Evolutionary conservation across 2,888 invertebrate species (phyloP).

Genomic region (Mythimna loreyi): DNA sequence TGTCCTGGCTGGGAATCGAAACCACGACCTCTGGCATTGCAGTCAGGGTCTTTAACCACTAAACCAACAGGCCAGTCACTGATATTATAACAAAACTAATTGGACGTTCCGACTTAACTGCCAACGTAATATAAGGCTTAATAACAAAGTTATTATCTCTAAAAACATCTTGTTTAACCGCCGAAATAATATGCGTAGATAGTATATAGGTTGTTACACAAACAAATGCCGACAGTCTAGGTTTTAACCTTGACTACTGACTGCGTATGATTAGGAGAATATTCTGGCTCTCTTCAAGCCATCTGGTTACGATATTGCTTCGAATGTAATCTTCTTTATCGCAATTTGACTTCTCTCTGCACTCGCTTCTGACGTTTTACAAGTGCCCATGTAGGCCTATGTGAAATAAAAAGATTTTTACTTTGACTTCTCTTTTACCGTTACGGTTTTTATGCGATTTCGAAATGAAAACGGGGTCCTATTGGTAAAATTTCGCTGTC

Average conservation of each 20-base stretch:
- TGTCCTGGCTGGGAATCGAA: too few species aligned
- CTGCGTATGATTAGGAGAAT: background rate
- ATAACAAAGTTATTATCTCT: background rate
- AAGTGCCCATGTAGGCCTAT: too few species aligned
- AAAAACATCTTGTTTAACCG: background rate
- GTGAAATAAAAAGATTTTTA: too few species aligned
- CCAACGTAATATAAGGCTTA: background rate
- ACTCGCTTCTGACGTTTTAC: too few species aligned
- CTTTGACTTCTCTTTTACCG: too few species aligned
- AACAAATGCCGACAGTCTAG: constrained; percentile 25
- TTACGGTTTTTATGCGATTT: too few species aligned
- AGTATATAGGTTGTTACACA: constrained; percentile 8
- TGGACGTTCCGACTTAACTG: background rate
- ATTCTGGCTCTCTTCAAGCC: constrained; percentile 17
- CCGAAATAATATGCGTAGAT: constrained; percentile 10
- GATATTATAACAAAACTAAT: background rate
- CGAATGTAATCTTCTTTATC: background rate
- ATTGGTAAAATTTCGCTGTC: too few species aligned
- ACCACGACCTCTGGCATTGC: too few species aligned
- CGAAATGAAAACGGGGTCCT: too few species aligned
- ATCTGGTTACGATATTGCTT: constrained; percentile 10
- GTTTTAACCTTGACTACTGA: constrained; percentile 38
- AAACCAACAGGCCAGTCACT: too few species aligned
- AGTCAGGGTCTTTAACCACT: too few species aligned
- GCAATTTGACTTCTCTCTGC: too few species aligned